Conservation (phyloP, 1,140 invertebrate genomes). For the Campoletis sonorensis region DNA sequence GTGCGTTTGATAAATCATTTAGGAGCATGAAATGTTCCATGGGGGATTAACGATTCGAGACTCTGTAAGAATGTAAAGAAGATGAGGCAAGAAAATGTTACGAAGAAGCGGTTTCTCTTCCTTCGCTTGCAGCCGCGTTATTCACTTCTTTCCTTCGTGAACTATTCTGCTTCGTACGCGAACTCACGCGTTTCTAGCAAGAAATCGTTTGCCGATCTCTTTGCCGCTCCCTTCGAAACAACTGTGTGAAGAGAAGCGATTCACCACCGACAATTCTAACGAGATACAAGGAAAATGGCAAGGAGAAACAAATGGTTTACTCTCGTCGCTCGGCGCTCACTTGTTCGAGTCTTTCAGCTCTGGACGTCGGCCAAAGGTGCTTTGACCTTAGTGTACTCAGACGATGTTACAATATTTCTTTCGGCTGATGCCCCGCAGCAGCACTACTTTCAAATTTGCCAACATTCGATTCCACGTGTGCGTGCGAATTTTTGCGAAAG, state of each 20-base stretch:
- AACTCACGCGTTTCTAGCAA: constrained; percentile 4
- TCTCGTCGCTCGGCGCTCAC: neutral
- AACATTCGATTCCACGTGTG: no score
- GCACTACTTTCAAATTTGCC: no score
- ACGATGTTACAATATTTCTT: neutral
- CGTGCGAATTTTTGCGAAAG: neutral
- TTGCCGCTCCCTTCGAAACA: neutral
- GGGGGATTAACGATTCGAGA: neutral
- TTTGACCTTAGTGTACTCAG: constrained; percentile 48
- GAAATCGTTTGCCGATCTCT: constrained; percentile 24
- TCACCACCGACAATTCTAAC: constrained; percentile 19
- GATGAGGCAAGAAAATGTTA: neutral
- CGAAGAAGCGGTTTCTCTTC: constrained; percentile 23
- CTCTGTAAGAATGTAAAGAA: neutral
- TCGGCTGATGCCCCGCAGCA: no score
- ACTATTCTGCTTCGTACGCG: constrained; percentile 4
- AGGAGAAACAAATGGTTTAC: constrained; percentile 23
- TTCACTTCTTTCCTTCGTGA: neutral
- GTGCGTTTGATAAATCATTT: no score
- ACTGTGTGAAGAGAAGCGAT: neutral
- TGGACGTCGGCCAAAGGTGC: constrained; percentile 46
- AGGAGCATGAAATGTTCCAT: neutral
- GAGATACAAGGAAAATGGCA: constrained; percentile 8
- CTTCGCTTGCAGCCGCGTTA: constrained; percentile 22
- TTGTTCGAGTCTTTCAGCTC: constrained; percentile 15